Evolutionary conservation across 2,113 vertebrate species (phyloP).

Genomic region (Salvator merianae): DNA sequence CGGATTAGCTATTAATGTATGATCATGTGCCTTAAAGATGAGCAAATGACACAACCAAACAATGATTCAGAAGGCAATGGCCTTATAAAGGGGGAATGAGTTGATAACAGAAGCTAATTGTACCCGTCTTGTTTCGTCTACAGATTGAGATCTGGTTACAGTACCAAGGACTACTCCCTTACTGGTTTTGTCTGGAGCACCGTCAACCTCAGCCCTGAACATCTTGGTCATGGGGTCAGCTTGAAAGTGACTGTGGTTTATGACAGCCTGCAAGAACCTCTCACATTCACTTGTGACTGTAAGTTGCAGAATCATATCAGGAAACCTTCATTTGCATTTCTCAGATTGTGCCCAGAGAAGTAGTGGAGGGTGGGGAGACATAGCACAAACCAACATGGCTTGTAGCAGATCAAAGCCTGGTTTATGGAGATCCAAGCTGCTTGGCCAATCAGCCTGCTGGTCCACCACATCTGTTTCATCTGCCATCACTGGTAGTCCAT

Average conservation of each 20-base stretch:
- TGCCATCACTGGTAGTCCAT: background rate
- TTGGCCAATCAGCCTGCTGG: too few relatives aligned
- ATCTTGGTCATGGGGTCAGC: conserved; percentile 83
- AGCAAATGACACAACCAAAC: background rate
- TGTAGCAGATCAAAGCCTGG: too few relatives aligned
- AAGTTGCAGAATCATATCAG: conserved; percentile 48
- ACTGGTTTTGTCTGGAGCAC: conserved; percentile 90
- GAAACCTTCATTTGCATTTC: background rate
- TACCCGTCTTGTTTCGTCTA: rapidly evolving
- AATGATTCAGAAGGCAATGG: too few relatives aligned
- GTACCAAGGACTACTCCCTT: conserved; percentile 69
- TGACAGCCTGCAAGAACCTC: conserved; percentile 83
- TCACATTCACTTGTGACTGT: conserved; percentile 97
- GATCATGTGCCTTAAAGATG: background rate
- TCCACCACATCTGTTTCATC: too few relatives aligned
- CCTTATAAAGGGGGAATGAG: background rate
- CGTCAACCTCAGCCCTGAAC: conserved; percentile 81
- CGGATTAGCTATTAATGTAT: background rate
- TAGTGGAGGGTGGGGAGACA: too few relatives aligned
- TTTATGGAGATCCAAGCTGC: too few relatives aligned
- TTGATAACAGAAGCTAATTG: background rate
- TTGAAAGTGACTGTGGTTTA: conserved; percentile 90
- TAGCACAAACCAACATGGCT: too few relatives aligned
- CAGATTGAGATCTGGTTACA: conserved; percentile 84
- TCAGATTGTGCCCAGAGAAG: background rate